phyloP scores from a whole-genome alignment of 2,888 invertebrate species.

The Tenthredo notha region DNA sequence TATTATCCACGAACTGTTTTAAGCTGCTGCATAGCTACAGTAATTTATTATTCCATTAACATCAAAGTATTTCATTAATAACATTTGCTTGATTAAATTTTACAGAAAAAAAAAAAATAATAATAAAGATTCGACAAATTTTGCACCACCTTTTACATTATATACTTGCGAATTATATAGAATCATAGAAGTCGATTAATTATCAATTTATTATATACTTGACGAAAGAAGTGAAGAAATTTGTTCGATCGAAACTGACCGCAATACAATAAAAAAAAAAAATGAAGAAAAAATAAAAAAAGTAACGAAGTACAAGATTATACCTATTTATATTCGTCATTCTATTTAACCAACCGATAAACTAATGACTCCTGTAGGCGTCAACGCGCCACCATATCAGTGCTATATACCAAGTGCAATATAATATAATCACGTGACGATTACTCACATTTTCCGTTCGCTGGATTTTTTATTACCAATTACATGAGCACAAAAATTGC shows the following conservation, averaged over 20 bases:
- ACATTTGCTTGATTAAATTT: background rate
- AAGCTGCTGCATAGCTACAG: background rate
- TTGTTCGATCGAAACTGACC: background rate
- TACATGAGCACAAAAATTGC: too few relatives aligned
- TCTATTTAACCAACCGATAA: conserved; percentile 26
- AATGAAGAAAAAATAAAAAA: background rate
- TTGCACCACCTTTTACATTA: too few relatives aligned
- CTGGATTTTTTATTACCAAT: background rate
- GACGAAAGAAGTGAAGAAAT: background rate
- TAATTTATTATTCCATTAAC: too few relatives aligned
- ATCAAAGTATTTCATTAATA: too few relatives aligned
- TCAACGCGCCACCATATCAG: conserved; percentile 17
- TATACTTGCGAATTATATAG: background rate
- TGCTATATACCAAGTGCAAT: conserved; percentile 3
- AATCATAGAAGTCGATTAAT: too few relatives aligned
- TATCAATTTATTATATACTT: too few relatives aligned
- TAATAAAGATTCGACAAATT: background rate
- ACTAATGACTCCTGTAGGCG: conserved; percentile 20
- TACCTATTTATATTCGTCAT: conserved; percentile 14
- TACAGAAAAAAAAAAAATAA: background rate
- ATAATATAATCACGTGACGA: conserved; percentile 26
- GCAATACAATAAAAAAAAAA: background rate
- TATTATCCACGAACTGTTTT: conserved; percentile 12
- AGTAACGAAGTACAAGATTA: background rate
- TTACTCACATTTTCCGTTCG: background rate